phyloP scores from a whole-genome alignment of 2,113 vertebrate genomes.

The Phyllostomus discolor region DNA sequence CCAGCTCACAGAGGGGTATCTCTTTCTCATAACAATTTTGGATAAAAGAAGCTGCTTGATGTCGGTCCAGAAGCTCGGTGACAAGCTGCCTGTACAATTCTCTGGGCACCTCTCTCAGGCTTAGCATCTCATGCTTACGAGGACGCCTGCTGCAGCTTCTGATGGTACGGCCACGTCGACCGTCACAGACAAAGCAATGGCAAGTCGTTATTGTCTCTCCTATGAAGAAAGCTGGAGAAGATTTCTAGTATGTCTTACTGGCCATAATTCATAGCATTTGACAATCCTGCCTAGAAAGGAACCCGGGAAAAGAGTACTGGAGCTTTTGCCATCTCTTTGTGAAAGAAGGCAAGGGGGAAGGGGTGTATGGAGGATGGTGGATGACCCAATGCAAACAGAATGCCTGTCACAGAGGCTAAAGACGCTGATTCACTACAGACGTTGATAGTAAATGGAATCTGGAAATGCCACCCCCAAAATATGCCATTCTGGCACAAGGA shows the following conservation, averaged over 20 bases:
- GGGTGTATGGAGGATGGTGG: background rate
- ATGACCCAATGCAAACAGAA: background rate
- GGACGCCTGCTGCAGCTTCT: background rate
- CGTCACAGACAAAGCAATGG: background rate
- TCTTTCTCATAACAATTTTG: background rate
- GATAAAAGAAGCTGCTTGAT: background rate
- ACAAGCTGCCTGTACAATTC: background rate
- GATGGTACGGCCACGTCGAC: background rate
- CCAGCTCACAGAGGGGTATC: background rate
- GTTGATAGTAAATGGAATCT: background rate
- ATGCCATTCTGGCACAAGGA: too few species aligned
- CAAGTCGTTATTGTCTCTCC: background rate
- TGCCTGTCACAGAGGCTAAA: background rate
- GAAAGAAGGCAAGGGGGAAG: background rate
- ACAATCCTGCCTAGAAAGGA: background rate
- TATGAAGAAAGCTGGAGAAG: background rate
- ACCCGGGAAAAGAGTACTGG: background rate
- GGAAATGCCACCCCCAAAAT: background rate
- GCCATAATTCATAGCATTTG: background rate
- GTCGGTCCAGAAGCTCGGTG: background rate
- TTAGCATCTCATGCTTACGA: background rate
- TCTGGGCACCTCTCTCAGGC: background rate
- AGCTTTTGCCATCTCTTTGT: background rate
- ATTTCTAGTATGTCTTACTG: background rate
- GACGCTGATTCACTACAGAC: background rate